phyloP scores from a whole-genome alignment of 1,140 invertebrate species.

The Drosophila orosa region DNA sequence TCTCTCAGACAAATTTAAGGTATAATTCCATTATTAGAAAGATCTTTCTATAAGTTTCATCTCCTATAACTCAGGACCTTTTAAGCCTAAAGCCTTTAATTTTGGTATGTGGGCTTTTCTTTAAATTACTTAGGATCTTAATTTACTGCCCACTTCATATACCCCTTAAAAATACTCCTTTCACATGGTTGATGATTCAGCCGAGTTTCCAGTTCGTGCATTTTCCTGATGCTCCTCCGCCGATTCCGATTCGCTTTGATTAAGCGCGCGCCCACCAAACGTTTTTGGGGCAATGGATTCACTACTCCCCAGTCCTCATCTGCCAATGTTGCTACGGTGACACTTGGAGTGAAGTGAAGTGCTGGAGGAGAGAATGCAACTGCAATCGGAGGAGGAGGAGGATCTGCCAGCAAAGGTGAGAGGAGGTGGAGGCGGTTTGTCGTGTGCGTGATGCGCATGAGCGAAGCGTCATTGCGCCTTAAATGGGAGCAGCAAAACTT shows the following conservation, averaged over 20 bases:
- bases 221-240: conserved; percentile 37
- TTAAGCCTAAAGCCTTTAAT: not conserved
- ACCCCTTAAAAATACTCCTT: not conserved
- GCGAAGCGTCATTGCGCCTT: conserved; percentile 79
- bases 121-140: not conserved
- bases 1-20: too few relatives aligned
- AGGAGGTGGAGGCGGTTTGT: conserved; percentile 17
- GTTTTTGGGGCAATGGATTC: conserved; percentile 61
- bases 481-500: conserved; percentile 69
- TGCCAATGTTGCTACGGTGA: conserved; percentile 14
- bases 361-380: conserved; percentile 1
- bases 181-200: conserved; percentile 22
- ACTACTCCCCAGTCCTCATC: conserved; percentile 11
- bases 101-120: not conserved
- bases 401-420: conserved; percentile 26
- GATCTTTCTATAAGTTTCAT: not conserved
- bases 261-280: conserved; percentile 59
- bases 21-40: not conserved
- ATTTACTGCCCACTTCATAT: too few relatives aligned
- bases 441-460: conserved; percentile 81
- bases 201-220: conserved; percentile 49
- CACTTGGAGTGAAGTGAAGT: conserved; percentile 22
- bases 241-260: conserved; percentile 60
- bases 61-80: not conserved
- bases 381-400: conserved; percentile 4